Base-by-base conservation (phyloP, 64 coral and sea anemone genomes). In the Actinia tenebrosa region DNA sequence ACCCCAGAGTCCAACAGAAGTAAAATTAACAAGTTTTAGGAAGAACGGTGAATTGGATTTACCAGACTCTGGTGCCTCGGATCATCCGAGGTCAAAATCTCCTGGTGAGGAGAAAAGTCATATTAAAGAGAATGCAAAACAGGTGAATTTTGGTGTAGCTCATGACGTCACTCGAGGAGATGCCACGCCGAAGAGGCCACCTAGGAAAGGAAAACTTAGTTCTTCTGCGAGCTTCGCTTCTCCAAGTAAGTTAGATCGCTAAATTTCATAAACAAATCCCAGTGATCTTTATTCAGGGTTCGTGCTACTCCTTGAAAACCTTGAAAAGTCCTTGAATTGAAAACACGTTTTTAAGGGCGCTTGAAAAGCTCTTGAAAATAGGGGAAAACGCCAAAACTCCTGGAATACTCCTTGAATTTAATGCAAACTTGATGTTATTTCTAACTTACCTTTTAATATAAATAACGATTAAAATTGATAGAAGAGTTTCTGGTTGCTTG, bases 161-260 rank as follows among this genome's bases (percentile, higher is more conserved):
- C 44, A n/a, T 17, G 56, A 19, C 16, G 47, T 30, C n/a, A 84
- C 56, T 10, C 20, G 20, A 54, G 47, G 18, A 56, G 82, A 84
- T 5, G 56, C 19, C 37, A 85, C 60, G 1, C 83, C 83, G 7
- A 56, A 85, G 26, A 56, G 83, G 42, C 83, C 83, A 85, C 83
- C 83, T 58, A 85, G 83, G 18, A 85, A 61, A 44, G 46, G 60
- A 30, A 81, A 81, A 9, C 23, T 85, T 53, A 64, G 10, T 85
- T 56, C 8, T 26, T 85, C 83, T 22, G 58, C 19, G 56, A 84
- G 82, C 53, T 84, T 84, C 25, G 25, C 25, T 54, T 46, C 53
- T 46, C 82, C 82, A 54, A 37, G 82, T 84, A 84, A 58, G 82
- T 58, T 50, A 50, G 7, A 50, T 50, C 7, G 47, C 47, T 50